phyloP scores from a whole-genome alignment of 2,113 vertebrate species.

The Rhipidura dahli region DNA sequence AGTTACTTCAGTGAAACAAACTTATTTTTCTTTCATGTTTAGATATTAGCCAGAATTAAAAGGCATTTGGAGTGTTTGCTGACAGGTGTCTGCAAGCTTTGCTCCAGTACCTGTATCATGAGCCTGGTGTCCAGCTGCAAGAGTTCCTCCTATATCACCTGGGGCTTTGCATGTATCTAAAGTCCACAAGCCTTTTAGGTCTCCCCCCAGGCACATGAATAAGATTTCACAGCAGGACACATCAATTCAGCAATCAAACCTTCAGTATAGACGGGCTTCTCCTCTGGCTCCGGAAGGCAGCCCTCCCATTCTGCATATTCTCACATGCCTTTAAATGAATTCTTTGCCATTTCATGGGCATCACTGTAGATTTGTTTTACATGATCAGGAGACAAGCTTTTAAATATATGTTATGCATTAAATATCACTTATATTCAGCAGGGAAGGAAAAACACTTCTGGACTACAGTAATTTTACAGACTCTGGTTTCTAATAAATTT shows the following conservation, averaged over 20 bases:
- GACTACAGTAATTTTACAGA: constrained; percentile 74
- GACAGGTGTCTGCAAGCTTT: background rate
- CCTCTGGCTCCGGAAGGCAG: background rate
- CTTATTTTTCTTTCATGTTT: background rate
- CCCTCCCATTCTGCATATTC: constrained; percentile 17
- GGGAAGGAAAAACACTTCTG: constrained; percentile 63
- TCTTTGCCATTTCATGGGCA: constrained; percentile 46
- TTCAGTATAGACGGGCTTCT: background rate
- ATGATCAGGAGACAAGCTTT: constrained; percentile 64
- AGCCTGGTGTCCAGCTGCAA: background rate
- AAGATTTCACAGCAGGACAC: background rate
- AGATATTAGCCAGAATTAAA: background rate
- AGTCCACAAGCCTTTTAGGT: background rate
- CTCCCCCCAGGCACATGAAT: background rate
- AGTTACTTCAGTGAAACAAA: background rate
- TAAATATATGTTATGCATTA: constrained; percentile 67
- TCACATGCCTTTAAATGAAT: constrained; percentile 60
- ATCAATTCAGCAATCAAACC: background rate
- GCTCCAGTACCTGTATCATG: accelerated
- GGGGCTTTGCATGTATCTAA: background rate
- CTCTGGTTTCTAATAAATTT: constrained; percentile 77
- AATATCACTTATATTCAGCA: constrained; percentile 70
- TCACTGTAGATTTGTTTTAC: constrained; percentile 66
- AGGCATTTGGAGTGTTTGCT: background rate
- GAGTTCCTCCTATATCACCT: background rate